These are phyloP conservation scores for Argyrosomus regius DNA, from an alignment of 2,797 vertebrate species.

Conservation along the genomic window DNA sequence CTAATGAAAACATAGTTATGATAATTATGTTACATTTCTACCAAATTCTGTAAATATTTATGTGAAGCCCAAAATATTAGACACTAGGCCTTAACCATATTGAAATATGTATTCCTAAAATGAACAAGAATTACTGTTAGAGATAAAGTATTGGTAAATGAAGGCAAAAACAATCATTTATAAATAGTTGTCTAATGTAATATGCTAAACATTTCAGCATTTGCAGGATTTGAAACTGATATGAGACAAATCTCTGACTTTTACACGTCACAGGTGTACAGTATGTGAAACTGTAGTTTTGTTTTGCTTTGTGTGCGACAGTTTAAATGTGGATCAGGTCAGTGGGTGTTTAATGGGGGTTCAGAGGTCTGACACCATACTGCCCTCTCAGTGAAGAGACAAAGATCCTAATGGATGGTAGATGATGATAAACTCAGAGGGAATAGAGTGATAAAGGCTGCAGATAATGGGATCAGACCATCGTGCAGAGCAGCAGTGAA, in stretches of 20 bases:
- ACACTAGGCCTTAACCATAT: background rate
- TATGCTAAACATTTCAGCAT: too few relatives aligned
- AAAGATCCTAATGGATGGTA: constrained; percentile 18
- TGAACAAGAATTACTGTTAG: background rate
- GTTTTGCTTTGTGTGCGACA: background rate
- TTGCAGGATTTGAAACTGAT: background rate
- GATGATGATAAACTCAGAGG: constrained; percentile 27
- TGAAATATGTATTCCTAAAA: background rate
- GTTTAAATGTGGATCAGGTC: constrained; percentile 29
- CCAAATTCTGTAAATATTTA: too few relatives aligned
- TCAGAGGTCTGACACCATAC: constrained; percentile 7
- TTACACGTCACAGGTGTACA: background rate
- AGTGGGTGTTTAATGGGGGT: constrained; percentile 9
- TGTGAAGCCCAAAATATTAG: too few relatives aligned
- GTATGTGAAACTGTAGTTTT: constrained; percentile 3
- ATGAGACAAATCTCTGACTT: background rate
- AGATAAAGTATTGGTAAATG: background rate
- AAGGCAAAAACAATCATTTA: too few relatives aligned
- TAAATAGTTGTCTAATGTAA: background rate
- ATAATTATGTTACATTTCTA: too few relatives aligned
- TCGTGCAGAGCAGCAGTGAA: constrained; percentile 41
- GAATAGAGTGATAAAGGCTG: constrained; percentile 34
- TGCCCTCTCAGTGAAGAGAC: constrained; percentile 39
- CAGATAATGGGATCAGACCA: constrained; percentile 48
- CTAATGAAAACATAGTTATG: too few relatives aligned